These are phyloP conservation scores for Epinotia bilunana DNA, from an alignment of 2,888 invertebrate genomes.

Conservation along the genomic window DNA sequence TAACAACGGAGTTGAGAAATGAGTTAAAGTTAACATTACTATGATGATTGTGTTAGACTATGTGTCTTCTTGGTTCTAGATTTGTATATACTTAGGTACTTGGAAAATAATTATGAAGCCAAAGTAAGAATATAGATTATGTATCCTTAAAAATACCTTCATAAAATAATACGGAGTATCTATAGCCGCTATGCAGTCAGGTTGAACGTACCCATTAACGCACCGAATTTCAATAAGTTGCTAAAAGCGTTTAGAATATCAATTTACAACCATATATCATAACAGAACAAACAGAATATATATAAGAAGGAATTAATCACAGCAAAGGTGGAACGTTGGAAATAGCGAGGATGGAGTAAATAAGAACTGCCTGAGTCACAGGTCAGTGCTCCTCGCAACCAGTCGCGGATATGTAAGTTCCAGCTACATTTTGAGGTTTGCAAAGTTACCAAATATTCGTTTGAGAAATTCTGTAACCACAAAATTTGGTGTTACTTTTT, in stretches of 20 bases:
- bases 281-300: conserved; percentile 32
- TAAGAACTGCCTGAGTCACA: conserved; percentile 63
- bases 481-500: not conserved
- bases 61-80: too few relatives aligned
- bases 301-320: conserved; percentile 37
- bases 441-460: conserved; percentile 23
- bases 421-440: conserved; percentile 57
- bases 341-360: conserved; percentile 62
- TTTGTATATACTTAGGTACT: too few relatives aligned
- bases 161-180: not conserved
- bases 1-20: not conserved
- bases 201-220: conserved; percentile 36
- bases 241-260: conserved; percentile 35
- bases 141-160: not conserved
- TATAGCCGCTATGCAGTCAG: conserved; percentile 19
- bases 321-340: conserved; percentile 18
- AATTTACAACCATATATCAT: conserved; percentile 39
- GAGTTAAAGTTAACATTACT: not conserved
- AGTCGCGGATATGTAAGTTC: conserved; percentile 60
- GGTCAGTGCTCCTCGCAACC: conserved; percentile 72
- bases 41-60: too few relatives aligned
- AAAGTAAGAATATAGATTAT: too few relatives aligned
- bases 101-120: too few relatives aligned
- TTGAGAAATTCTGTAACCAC: conserved; percentile 4
- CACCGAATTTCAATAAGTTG: conserved; percentile 32